Evolutionary conservation across 2,888 invertebrate species (phyloP).

Genomic region (Eustalomyia histrio): DNA sequence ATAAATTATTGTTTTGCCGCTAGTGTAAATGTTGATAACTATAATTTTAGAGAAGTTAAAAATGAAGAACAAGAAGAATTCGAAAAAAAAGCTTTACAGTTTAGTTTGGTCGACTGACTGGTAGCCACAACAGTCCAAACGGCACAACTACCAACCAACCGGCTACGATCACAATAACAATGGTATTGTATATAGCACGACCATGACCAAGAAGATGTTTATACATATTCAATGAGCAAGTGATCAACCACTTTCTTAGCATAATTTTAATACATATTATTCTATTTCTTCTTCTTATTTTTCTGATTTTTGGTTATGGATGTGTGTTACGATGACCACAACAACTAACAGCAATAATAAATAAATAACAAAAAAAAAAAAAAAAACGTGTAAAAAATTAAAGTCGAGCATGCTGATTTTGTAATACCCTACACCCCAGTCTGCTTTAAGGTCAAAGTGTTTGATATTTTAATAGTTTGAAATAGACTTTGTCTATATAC

Average conservation of each 20-base stretch:
- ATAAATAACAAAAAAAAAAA: no score
- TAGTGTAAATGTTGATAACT: not conserved
- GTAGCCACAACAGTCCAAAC: constrained; percentile 15
- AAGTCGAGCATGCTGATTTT: no score
- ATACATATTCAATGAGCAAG: constrained; percentile 15
- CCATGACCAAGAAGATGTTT: constrained; percentile 1
- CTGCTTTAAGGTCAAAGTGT: no score
- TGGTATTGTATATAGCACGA: not conserved
- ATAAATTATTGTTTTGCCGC: not conserved
- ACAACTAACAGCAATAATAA: not conserved
- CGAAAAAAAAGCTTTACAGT: constrained; percentile 7
- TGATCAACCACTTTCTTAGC: constrained; percentile 3
- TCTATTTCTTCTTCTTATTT: constrained; percentile 4
- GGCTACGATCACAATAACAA: not conserved
- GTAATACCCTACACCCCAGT: no score
- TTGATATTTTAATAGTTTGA: no score
- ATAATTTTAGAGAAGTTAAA: not conserved
- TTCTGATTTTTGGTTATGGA: constrained; percentile 33
- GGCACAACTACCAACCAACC: not conserved
- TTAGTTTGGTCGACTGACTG: constrained; percentile 28
- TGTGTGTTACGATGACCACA: constrained; percentile 43
- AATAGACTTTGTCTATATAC: no score
- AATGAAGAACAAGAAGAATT: not conserved
- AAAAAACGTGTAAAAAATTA: no score
- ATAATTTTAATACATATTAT: not conserved